These are phyloP conservation scores for Acanthisitta chloris DNA, from an alignment of 2,113 vertebrate genomes.

Conservation along the genomic window DNA sequence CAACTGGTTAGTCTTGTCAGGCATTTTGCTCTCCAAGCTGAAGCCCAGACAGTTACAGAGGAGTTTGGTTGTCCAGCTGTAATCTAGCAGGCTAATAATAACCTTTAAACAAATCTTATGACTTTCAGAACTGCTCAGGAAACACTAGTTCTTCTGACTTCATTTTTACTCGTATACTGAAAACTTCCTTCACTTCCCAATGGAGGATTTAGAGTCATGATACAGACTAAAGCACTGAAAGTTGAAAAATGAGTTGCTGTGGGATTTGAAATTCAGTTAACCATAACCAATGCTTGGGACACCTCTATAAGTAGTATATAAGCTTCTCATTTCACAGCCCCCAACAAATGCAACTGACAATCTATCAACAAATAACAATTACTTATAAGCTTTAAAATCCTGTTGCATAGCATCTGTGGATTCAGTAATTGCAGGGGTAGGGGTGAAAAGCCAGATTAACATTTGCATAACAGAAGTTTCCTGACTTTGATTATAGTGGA, in stretches of 20 bases:
- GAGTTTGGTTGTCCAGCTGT: background rate
- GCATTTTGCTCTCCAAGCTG: background rate
- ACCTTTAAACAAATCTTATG: background rate
- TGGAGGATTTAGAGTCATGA: background rate
- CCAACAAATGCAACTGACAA: background rate
- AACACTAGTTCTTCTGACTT: background rate
- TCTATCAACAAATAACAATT: background rate
- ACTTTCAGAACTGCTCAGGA: background rate
- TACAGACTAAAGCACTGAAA: background rate
- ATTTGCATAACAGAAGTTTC: conserved; percentile 2
- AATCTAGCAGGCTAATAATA: background rate
- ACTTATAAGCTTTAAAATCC: background rate
- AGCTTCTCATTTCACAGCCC: background rate
- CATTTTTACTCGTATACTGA: background rate
- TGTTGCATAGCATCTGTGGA: background rate
- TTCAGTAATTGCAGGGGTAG: background rate
- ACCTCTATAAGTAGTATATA: background rate
- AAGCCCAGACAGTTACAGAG: background rate
- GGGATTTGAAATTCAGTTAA: background rate
- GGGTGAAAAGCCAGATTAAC: conserved; percentile 23
- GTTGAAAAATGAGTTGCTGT: background rate
- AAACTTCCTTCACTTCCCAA: background rate
- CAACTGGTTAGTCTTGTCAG: background rate
- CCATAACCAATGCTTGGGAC: background rate
- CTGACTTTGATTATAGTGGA: background rate